Conservation (phyloP, 2,888 invertebrate genomes). For the Mimachlamys varia region DNA sequence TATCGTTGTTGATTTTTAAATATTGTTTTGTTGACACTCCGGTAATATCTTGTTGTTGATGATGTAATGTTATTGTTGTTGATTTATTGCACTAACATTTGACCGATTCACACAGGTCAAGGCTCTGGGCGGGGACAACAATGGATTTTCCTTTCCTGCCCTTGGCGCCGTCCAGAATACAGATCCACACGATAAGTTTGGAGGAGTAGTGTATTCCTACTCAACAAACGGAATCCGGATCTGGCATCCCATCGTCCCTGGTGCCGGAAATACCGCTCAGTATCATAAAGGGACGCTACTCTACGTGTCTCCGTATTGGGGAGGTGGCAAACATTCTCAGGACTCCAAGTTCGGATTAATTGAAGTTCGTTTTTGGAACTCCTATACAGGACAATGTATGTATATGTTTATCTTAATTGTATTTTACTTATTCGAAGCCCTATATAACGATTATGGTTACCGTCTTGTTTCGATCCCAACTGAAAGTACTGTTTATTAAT, state of each 20-base stretch:
- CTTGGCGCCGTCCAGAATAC: neutral
- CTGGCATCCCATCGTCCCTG: slow-evolving; percentile 4
- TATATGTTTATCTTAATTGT: neutral
- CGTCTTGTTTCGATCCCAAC: no score
- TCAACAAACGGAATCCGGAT: neutral
- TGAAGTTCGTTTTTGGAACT: slow-evolving; percentile 20
- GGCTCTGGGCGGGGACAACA: neutral
- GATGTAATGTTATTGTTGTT: no score
- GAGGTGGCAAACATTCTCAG: neutral
- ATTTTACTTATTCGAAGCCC: no score
- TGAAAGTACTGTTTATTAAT: no score
- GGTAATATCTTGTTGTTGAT: no score
- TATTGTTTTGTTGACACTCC: no score
- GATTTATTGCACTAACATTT: no score
- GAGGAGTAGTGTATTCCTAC: neutral
- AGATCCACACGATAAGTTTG: neutral
- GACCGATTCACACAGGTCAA: neutral
- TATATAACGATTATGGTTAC: no score
- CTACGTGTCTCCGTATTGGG: neutral
- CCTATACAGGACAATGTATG: neutral
- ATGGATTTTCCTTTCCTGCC: neutral
- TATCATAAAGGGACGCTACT: neutral
- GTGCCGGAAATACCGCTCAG: neutral
- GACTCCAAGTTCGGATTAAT: neutral
- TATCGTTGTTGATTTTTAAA: no score